Percentiles rank a stretch among this genome's conserved stretches.
Evolutionary conservation across 2,888 invertebrate genomes (phyloP).

Genomic region (Drosophila phalerata): DNA sequence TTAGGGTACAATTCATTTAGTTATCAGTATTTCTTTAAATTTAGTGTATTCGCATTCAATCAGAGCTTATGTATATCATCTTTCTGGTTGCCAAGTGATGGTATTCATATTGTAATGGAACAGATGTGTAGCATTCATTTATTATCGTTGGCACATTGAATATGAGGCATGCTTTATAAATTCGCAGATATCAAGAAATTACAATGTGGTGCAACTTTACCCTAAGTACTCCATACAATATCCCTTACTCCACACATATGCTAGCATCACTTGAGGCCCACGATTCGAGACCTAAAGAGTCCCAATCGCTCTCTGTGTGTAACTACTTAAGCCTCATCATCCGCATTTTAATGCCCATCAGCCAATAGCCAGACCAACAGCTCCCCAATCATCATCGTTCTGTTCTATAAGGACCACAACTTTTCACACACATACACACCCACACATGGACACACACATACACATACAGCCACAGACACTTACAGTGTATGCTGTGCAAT

Average conservation of each 20-base stretch:
- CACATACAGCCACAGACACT: slow-evolving; percentile 18
- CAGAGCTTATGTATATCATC: slow-evolving; percentile 5
- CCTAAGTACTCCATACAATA: slow-evolving; percentile 26
- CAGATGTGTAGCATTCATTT: slow-evolving; percentile 43
- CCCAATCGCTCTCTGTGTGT: slow-evolving; percentile 51
- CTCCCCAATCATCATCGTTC: slow-evolving; percentile 50
- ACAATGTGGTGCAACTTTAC: slow-evolving; percentile 21
- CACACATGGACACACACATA: slow-evolving; percentile 14
- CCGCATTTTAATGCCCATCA: slow-evolving; percentile 75
- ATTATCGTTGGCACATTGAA: slow-evolving; percentile 29
- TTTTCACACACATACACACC: slow-evolving; percentile 12
- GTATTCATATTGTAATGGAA: slow-evolving; percentile 25
- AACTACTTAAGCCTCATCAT: slow-evolving; percentile 79
- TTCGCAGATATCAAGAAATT: slow-evolving; percentile 26
- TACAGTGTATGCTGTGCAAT: slow-evolving; percentile 61
- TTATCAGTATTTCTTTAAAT: not conserved
- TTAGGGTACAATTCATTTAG: not conserved
- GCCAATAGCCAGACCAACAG: slow-evolving; percentile 39
- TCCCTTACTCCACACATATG: slow-evolving; percentile 63
- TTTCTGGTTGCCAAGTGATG: slow-evolving; percentile 42
- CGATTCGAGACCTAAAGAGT: slow-evolving; percentile 39
- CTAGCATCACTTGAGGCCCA: slow-evolving; percentile 63
- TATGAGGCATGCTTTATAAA: slow-evolving; percentile 21
- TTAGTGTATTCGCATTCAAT: not conserved
- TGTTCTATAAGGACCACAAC: slow-evolving; percentile 53